Base-by-base conservation (phyloP, 2,797 vertebrate species). In the Enteromius anoplus region DNA sequence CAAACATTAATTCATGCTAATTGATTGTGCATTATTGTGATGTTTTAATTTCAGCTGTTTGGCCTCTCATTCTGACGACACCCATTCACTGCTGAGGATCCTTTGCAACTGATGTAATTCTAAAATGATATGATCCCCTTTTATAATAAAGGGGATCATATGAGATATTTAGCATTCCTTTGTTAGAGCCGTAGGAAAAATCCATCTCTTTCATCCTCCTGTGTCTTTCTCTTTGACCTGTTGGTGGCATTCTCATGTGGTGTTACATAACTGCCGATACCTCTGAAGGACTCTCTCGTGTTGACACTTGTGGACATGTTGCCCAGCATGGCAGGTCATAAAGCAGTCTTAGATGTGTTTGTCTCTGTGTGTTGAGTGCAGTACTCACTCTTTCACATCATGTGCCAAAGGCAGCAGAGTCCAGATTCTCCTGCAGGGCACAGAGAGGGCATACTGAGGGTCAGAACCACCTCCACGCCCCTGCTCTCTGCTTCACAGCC, bases 331-430 rank as follows among this genome's bases (percentile, higher is more conserved):
- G 60, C 62, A 66, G 29, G 37, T 37, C 65, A 47, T 17, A 32
- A 77, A 19, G 40, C 29, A 23, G 26, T 66, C 45, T 66, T 29
- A 7, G 60, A 14, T 60, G 8, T 72, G 70, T 60, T 21, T 60
- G 23, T 37, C 42, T 78, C 10, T 84, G 53, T 76, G 65, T 78
- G 77, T 81, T 40, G 58, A n/a, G 58, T 68, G 51, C 26, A 75
- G 65, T 78, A 64, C 81, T 69, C 71, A 60, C 49, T 69, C 34
- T 80, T 77, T 84, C 66, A 83, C 79, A 84, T 88, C 78, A 42
- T 55, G 32, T 80, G 85, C 85, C 85, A 88, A 85, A 68, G 78
- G 32, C 82, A 88, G 84, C 84, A 89, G 78, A 84, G 34, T 65
- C 81, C 85, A 78, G 68, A 85, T 86, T 85, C 69, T 81, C 42